phyloP scores from a whole-genome alignment of 2,797 vertebrate species.

The Ibycter americanus region DNA sequence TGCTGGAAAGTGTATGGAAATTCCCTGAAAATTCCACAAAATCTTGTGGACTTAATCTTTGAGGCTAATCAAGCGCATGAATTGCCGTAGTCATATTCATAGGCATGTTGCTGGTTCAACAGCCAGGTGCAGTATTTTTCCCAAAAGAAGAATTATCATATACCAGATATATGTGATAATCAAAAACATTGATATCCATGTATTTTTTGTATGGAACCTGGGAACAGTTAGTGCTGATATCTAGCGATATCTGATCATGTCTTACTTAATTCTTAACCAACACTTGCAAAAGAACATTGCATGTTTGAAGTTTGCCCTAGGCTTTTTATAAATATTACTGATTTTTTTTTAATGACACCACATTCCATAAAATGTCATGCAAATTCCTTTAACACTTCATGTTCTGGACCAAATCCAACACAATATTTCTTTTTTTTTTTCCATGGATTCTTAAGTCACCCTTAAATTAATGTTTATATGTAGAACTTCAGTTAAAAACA shows the following conservation, averaged over 20 bases:
- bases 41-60: background rate
- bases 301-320: background rate
- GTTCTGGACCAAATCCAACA: background rate
- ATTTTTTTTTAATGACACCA: background rate
- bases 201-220: background rate
- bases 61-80: background rate
- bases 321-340: background rate
- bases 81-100: background rate
- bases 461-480: background rate
- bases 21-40: background rate
- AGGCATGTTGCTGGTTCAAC: background rate
- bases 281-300: background rate
- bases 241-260: no score
- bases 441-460: background rate
- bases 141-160: background rate
- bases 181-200: background rate
- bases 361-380: background rate
- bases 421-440: background rate
- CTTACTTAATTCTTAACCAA: background rate
- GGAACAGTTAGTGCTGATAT: background rate
- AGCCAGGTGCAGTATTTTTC: background rate
- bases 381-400: background rate
- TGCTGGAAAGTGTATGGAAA: background rate
- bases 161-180: background rate
- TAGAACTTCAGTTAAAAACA: background rate